Base-by-base conservation (phyloP, 1,140 invertebrate genomes). In the Callitettix versicolor region DNA sequence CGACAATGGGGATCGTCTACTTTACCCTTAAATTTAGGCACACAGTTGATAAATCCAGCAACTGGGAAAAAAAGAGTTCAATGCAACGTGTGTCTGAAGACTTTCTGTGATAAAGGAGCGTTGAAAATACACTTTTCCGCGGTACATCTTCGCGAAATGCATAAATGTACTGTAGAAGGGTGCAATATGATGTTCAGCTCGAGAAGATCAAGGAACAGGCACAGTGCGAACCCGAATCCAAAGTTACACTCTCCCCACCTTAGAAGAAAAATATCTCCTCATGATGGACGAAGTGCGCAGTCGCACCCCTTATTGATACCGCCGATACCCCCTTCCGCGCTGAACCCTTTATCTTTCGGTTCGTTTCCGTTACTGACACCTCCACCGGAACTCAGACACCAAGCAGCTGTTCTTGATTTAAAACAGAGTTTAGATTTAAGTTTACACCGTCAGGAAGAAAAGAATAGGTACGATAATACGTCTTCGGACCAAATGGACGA, bases 131-230 rank as follows among this genome's bases (percentile, higher is more conserved):
- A 99, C 68, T 99, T 98, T 67, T 98, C 94, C 43, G 96, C 97
- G 0, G 97, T 99, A 5, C 97, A 99, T 71, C 70, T 99, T 53
- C 81, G 92, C 17, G 97, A 99, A 75, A 99, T 99, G 95, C 96
- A 99, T 71, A 95, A 94, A 69, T 99, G 96, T 68, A 97, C 95
- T 0, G 93, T 99, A 0, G 88, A 94, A 64, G 95, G 96, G 0
- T 99, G 96, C 72, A 97, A 90, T 67, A 98, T 98, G 91, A 96
- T 97, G 90, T 99, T 99, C 68, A 97, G 93, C 69, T 97, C 93
- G 12, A 77, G 95, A 59, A 76, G 96, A 55, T 96, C 92, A 18
- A 76, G 95, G 24, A 99, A 99, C 68, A 79, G 96, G 1, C 96
- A 99, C 69, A 94, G 89, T 68, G 93, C 95, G 6, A 98, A 98